Conservation (phyloP, 2,113 vertebrate genomes). For the Entelurus aequoreus region DNA sequence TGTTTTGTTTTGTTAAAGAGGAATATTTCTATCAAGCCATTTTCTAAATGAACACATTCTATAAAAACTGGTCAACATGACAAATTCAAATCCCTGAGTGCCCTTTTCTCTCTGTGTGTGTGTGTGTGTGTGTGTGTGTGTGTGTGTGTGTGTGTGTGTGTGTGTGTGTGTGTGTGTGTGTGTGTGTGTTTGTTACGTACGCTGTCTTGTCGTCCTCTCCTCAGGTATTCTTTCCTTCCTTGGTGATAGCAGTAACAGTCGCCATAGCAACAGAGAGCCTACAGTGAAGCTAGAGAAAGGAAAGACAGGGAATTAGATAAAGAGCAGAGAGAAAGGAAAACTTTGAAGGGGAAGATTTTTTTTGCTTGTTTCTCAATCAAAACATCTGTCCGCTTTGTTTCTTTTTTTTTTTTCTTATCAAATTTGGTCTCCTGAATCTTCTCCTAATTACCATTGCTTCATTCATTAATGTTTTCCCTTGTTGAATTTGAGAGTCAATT, state of each 20-base stretch:
- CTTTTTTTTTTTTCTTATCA: background rate
- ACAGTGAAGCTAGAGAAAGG: slow-evolving; percentile 26
- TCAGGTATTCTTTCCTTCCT: slow-evolving; percentile 51
- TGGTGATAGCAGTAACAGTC: slow-evolving; percentile 37
- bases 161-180: too few species aligned
- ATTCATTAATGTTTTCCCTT: too few species aligned
- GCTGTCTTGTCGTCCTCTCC: slow-evolving; percentile 23
- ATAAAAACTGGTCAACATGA: background rate
- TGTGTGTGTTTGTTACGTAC: background rate
- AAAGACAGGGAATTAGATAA: slow-evolving; percentile 2
- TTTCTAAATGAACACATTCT: background rate
- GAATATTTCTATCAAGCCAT: background rate
- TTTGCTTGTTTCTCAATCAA: too few species aligned
- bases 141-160: background rate
- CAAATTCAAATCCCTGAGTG: background rate
- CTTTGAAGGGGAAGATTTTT: slow-evolving; percentile 17
- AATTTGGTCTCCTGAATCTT: slow-evolving; percentile 32
- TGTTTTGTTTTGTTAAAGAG: background rate
- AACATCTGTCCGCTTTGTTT: background rate
- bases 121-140: background rate
- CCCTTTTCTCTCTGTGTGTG: background rate
- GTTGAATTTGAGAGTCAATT: too few species aligned
- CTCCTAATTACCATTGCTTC: background rate
- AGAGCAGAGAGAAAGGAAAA: slow-evolving; percentile 4
- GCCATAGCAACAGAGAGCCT: slow-evolving; percentile 58